Base-by-base conservation (phyloP, 2,888 invertebrate genomes). In the Drosophila cracens region DNA sequence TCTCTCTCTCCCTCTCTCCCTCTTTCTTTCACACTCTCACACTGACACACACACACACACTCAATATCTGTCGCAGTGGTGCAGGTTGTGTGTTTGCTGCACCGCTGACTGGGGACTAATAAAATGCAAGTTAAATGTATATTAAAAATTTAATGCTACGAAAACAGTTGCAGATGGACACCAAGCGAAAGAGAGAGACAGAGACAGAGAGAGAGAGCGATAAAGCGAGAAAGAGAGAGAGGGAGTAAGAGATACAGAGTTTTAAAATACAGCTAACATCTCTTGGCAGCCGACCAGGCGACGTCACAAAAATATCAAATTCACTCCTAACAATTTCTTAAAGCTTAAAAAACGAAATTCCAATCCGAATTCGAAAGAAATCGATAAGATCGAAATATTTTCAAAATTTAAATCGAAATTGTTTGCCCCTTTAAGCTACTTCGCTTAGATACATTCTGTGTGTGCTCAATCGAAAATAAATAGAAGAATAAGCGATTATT, bases 61-160 rank as follows among this genome's bases (percentile, higher is more conserved):
- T 4, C 43, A 25, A 46, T 7, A 46, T 25, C 16, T 46, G 46
- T 25, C 46, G 46, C 46, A 46, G 46, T 25, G 46, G 4, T 40
- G 27, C 59, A 53, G 33, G 34, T 31, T 57, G 33, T 61, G 49
- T 52, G 60, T 65, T 51, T 72, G 61, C 59, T 65, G 62, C 66
- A 83, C 70, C 74, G 63, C 75, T 79, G 78, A 53, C 86, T 79
- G 72, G 83, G 87, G 87, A 83, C 83, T 86, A 83, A 90, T 89
- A 76, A 90, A 90, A 90, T 84, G 86, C 84, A 84, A 87, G 90
- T 82, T 84, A 90, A 91, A 86, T 84, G 88, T 87, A 90, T 89
- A 81, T 89, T 90, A 89, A 89, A 87, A 83, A 89, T 90, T 79
- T 83, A 89, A 82, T 63, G 81, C 87, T 75, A 59, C 64, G 52